Evolutionary conservation across 2,797 vertebrate species (phyloP).

Genomic region (Dermochelys coriacea): DNA sequence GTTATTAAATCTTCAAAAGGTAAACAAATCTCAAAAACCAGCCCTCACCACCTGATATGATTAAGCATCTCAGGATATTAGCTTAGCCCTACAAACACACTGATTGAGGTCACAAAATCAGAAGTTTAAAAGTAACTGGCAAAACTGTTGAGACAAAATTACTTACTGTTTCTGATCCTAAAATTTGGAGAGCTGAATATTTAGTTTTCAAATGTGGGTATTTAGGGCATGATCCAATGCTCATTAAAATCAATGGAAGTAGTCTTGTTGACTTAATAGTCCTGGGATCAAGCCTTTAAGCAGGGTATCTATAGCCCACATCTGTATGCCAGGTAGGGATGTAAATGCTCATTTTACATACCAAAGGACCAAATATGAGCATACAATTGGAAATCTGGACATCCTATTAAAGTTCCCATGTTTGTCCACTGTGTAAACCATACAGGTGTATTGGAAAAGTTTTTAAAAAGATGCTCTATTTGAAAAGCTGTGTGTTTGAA

Average conservation of each 20-base stretch:
- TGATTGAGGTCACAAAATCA: not conserved
- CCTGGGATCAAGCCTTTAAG: not conserved
- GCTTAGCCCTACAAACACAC: not conserved
- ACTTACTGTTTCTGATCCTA: not conserved
- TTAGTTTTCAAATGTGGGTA: not conserved
- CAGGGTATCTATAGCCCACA: not conserved
- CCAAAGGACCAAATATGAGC: not conserved
- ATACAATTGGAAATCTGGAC: not conserved
- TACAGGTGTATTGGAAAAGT: not conserved
- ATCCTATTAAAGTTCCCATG: not conserved
- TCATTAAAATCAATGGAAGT: not conserved
- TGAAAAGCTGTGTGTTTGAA: not conserved
- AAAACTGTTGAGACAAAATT: not conserved
- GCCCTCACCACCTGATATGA: not conserved
- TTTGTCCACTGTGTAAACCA: not conserved
- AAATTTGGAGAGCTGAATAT: not conserved
- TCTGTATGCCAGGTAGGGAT: not conserved
- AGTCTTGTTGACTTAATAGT: not conserved
- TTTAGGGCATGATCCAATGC: not conserved
- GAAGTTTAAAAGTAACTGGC: not conserved
- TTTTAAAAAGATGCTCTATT: not conserved
- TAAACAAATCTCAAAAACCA: constrained; percentile 8
- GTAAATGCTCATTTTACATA: not conserved
- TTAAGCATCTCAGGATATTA: not conserved
- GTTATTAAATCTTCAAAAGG: not conserved